Conservation (phyloP, 2,888 invertebrate genomes). For the Orgyia antiqua region DNA sequence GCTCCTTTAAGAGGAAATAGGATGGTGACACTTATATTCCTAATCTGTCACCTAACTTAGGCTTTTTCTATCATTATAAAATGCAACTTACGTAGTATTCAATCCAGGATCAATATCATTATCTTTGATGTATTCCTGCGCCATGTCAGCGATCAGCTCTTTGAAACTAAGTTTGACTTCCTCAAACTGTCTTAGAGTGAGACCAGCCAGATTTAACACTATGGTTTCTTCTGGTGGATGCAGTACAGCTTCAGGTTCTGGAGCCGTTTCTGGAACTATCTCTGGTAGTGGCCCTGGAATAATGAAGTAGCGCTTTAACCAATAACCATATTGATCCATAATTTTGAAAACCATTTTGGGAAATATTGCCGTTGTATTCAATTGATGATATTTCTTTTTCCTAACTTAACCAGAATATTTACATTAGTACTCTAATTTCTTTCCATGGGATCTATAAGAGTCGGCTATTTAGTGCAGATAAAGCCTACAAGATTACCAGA, state of each 20-base stretch:
- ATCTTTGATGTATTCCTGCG: conserved; percentile 47
- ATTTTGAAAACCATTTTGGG: background rate
- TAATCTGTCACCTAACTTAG: no score
- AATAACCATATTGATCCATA: background rate
- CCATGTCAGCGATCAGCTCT: conserved; percentile 56
- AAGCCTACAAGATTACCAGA: no score
- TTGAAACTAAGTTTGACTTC: conserved; percentile 42
- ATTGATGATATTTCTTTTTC: no score
- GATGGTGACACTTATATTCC: no score
- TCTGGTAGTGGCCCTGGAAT: conserved; percentile 28
- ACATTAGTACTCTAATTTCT: no score
- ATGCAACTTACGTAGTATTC: conserved; percentile 64
- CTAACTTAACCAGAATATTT: no score
- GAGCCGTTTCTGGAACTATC: conserved; percentile 17
- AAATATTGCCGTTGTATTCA: no score
- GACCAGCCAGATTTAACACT: conserved; percentile 47
- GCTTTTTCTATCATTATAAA: no score
- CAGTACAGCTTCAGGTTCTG: conserved; percentile 38
- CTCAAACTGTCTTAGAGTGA: conserved; percentile 36
- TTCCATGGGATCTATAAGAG: no score
- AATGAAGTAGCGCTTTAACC: background rate
- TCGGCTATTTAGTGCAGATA: no score
- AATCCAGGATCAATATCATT: conserved; percentile 46
- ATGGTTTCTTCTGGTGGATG: conserved; percentile 34
- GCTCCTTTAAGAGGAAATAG: no score